Evolutionary conservation across 1,140 invertebrate genomes (phyloP), one percentile per base, ranked within the genome.

Genomic region (Pomphorhynchus laevis): DNA sequence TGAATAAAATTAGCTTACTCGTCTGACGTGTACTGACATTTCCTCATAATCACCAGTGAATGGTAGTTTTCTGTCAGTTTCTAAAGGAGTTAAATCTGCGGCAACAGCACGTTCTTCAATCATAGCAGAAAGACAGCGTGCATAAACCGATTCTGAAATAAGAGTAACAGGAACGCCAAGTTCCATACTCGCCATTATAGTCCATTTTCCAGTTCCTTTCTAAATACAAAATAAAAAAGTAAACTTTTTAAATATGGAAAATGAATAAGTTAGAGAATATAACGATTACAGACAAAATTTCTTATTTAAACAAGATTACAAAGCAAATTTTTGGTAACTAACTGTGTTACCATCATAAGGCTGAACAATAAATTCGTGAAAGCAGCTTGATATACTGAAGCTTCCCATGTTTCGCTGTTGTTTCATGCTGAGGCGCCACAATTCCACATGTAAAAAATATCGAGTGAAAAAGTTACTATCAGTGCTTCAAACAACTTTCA

Each of bases 171-270:
- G 89, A 12, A 84, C 68, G 17, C 84, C 86, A 51, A 82, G 91
- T 45, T 95, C 79, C 9, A 95, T 60, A 0, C 80, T 77, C 16
- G 77, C 66, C 45, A 95, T 86, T 3, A 76, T 82, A 1, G 86
- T 98, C 86, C 86, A 95, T 54, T 98, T 95, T 29, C 89, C 86
- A 1, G 86, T 98, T 39, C 89, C 89, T 57, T 98, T 98, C 54
- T 65, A 45, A 24, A 48, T 40, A 18, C n/a, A 22, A 17, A 40
- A 22, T 40, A 38, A 45, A 17, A 9, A 12, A 40, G 3, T 20
- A 6, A 5, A 47, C n/a, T 46, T 41, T 32, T 23, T 18, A n/a
- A n/a, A n/a, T n/a, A n/a, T n/a, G n/a, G n/a, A n/a, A n/a, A n/a
- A n/a, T n/a, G n/a, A n/a, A n/a, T n/a, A n/a, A n/a, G n/a, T n/a